A percentile compares a stretch with the other conserved stretches of the same genome.
Evolutionary conservation across 2,113 vertebrate genomes (phyloP).

Genomic region (Prionailurus bengalensis): DNA sequence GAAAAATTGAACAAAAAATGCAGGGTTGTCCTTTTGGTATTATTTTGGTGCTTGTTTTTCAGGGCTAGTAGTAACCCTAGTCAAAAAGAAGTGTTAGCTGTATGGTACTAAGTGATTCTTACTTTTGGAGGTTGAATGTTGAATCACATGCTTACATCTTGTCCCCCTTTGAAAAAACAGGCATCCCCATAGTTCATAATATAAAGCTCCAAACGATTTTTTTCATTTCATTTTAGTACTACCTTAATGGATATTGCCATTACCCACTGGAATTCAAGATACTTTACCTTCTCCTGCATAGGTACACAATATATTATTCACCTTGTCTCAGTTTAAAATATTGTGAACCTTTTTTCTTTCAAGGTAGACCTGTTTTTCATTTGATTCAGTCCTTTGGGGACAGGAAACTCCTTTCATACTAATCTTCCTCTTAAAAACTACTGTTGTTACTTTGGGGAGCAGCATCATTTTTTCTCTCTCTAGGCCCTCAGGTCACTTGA

Average conservation of each 20-base stretch:
- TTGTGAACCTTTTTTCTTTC: not conserved
- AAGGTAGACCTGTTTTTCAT: not conserved
- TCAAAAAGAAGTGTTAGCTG: not conserved
- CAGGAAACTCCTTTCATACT: not conserved
- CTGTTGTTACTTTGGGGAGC: not conserved
- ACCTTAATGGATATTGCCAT: not conserved
- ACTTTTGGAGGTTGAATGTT: not conserved
- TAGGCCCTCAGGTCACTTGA: not conserved
- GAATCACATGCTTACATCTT: not conserved
- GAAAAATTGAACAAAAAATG: slow-evolving; percentile 18
- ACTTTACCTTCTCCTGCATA: not conserved
- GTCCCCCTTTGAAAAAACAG: not conserved
- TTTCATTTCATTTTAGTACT: not conserved
- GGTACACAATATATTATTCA: not conserved
- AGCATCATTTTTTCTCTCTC: not conserved
- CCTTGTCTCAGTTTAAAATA: not conserved
- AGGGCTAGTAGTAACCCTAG: not conserved
- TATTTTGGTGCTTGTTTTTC: not conserved
- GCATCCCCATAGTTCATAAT: not conserved
- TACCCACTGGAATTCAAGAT: not conserved
- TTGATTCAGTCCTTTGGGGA: not conserved
- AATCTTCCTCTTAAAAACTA: not conserved
- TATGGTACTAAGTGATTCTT: not conserved
- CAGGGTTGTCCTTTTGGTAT: not conserved
- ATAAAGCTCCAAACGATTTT: not conserved